Evolutionary conservation across 2,797 vertebrate species (phyloP).

Genomic region (Siniperca obscura): DNA sequence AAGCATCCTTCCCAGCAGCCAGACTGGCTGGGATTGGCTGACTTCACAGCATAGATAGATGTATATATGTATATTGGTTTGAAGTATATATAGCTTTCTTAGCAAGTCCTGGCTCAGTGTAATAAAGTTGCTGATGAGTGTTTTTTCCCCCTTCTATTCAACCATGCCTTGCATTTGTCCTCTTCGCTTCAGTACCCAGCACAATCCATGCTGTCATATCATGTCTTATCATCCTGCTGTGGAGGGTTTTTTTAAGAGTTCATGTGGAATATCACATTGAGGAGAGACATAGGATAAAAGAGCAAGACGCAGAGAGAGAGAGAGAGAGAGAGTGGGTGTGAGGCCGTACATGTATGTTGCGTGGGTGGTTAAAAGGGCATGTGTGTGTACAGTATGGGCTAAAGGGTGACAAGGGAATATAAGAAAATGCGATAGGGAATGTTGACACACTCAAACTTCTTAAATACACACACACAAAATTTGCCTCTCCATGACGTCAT

Average conservation of each 20-base stretch:
- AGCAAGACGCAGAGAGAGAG: not conserved
- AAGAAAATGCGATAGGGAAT: constrained; percentile 40
- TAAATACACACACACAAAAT: constrained; percentile 32
- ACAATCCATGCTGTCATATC: constrained; percentile 62
- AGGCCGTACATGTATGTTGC: not conserved
- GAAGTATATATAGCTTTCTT: constrained; percentile 36
- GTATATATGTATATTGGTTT: constrained; percentile 22
- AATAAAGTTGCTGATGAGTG: constrained; percentile 56
- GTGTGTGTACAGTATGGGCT: not conserved
- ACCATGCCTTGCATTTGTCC: constrained; percentile 49
- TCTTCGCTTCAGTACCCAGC: constrained; percentile 58
- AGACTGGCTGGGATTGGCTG: constrained; percentile 46
- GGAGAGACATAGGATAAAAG: not conserved
- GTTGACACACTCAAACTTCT: constrained; percentile 37
- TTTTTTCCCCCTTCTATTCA: constrained; percentile 2
- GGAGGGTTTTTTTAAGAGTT: constrained; percentile 49
- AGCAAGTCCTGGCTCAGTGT: constrained; percentile 12
- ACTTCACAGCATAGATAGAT: constrained; percentile 10
- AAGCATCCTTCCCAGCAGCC: constrained; percentile 42
- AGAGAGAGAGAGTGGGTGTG: not conserved
- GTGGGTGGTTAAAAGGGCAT: not conserved
- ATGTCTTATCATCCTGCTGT: constrained; percentile 59
- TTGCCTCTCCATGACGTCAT: constrained; percentile 63
- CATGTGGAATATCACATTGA: constrained; percentile 54
- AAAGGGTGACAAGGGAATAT: constrained; percentile 41